Base-by-base conservation (phyloP, 2,797 vertebrate species). In the Trematomus bernacchii region DNA sequence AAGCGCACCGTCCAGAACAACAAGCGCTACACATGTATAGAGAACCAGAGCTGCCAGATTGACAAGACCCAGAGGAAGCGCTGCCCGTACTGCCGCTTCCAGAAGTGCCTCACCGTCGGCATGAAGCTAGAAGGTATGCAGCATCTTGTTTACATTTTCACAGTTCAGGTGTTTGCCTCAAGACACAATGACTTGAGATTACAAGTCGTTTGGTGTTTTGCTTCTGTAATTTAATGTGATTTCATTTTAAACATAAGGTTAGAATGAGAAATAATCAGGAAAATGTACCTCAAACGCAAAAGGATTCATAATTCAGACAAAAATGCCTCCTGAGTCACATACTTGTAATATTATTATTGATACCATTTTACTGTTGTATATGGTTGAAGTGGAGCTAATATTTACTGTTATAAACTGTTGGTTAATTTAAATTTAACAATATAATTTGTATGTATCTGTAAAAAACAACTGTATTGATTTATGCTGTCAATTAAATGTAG, bases 1-100 rank as follows among this genome's bases (percentile, higher is more conserved):
- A 99, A 99, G 93, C 96, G 98, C 92, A 99, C 98, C 48, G 98
- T 99, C 90, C 98, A 99, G 95, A 99, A 99, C 95, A 99, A 99
- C 94, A 99, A 99, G 93, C 97, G 98, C 95, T 99, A 99, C 96
- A 99, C 98, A 14, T 99, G 98, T 87, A 99, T 99, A 95, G 98
- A 99, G 95, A 99, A 98, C 94, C 98, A 99, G 96, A 99, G 96
- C 94, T 99, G 98, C 94, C 97, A 98, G 93, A 99, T 99, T 92
- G 98, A 99, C 95, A 99, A 99, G 94, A 99, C 98, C 42, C 98
- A 99, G 94, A 96, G 98, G 91, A 99, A 99, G 81, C 95, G 98
- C 66, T 99, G 98, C 85, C 98, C 98, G 18, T 99, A 99, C 95
- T 99, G 98, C 91, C 97, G 98, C 82, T 99, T 99, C 93, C 98